A percentile compares a stretch with the other conserved stretches of the same genome.
Conservation (phyloP, 1,140 invertebrate species). For the Kradibia gibbosae region DNA sequence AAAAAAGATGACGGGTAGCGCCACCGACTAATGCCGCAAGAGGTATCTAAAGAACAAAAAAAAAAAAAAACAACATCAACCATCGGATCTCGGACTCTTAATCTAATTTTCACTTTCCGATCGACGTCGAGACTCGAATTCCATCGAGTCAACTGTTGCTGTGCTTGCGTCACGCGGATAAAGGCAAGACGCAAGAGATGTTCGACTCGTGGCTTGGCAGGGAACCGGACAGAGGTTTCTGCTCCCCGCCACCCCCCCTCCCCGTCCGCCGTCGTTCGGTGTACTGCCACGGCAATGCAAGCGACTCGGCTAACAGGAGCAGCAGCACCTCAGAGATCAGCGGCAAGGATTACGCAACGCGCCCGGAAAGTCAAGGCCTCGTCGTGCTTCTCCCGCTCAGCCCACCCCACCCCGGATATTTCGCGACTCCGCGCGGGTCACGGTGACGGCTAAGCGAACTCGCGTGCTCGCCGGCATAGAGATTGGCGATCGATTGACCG, state of each 20-base stretch:
- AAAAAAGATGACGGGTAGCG: too few relatives aligned
- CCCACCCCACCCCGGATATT: conserved; percentile 6
- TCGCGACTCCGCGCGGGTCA: conserved; percentile 8
- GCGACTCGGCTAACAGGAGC: conserved; percentile 51
- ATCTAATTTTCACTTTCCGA: conserved; percentile 14
- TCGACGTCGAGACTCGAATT: too few relatives aligned
- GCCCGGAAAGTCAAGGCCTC: conserved; percentile 59
- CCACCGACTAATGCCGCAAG: too few relatives aligned
- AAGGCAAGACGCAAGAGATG: too few relatives aligned
- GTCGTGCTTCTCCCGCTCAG: not conserved
- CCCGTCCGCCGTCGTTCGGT: too few relatives aligned
- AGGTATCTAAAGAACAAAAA: too few relatives aligned
- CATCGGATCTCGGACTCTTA: not conserved
- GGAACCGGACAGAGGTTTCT: not conserved
- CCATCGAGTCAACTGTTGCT: too few relatives aligned
- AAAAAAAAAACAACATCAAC: too few relatives aligned
- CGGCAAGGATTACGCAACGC: conserved; percentile 53
- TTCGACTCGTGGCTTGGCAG: too few relatives aligned
- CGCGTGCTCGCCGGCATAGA: not conserved
- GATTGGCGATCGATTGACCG: too few relatives aligned
- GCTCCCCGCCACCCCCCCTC: too few relatives aligned
- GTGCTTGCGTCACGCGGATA: too few relatives aligned
- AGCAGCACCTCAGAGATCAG: conserved; percentile 51
- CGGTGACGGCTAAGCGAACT: not conserved
- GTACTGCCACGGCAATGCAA: not conserved